Base-by-base conservation (phyloP, 2,797 vertebrate species). In the Coreius guichenoti region DNA sequence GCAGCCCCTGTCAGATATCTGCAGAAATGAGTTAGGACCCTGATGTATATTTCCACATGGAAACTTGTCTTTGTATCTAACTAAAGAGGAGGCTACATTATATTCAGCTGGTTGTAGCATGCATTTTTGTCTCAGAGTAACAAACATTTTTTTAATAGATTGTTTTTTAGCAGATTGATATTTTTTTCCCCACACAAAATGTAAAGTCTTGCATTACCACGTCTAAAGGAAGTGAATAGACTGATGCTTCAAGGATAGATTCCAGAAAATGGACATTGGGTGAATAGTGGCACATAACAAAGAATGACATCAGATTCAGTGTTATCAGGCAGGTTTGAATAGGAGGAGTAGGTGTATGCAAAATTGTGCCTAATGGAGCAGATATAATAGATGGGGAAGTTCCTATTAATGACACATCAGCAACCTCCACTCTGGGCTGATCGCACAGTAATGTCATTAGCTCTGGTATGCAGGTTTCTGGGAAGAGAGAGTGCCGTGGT, bases 371-470 rank as follows among this genome's bases (percentile, higher is more conserved):
- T 83, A 85, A 88, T 88, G 80, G 77, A 88, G 83, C 83, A 80
- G 70, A 73, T 86, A 84, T 86, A 88, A 83, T 82, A 83, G 76
- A 87, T 87, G 65, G 73, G 76, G 54, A 86, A 77, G 85, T 88
- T 88, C 82, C 51, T 87, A 70, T 84, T 84, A 84, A 87, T 82
- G 79, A 89, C 83, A 88, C 70, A 86, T 83, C 82, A 67, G 72
- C 63, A 86, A 87, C 88, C 83, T 84, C 86, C 77, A 83, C 26
- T 83, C 31, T 31, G 76, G 73, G 80, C 80, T 31, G 49, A 87
- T 83, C 39, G 45, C 31, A 39, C 56, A 29, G 67, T 82, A 87
- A 89, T 82, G 85, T 85, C 79, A 85, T 87, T 86, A 89, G 86
- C 77, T 39, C n/a, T 83, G 83, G 83, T 45, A 77, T 87, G 80